Conservation (phyloP, 2,113 vertebrate species). For the Thalassoma bifasciatum region DNA sequence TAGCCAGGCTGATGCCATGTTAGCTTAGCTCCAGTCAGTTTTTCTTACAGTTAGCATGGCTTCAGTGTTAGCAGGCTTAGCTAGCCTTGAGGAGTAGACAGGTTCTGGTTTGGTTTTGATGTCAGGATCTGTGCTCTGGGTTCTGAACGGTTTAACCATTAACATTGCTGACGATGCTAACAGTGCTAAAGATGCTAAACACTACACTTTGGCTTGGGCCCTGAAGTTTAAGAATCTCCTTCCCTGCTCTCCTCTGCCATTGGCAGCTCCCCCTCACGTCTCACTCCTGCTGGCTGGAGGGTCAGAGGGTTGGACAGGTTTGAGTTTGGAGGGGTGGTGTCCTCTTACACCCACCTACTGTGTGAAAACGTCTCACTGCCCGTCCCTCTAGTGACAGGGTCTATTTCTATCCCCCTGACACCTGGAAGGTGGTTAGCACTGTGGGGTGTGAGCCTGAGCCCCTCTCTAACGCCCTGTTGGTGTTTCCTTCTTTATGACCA, state of each 20-base stretch:
- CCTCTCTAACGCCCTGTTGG: background rate
- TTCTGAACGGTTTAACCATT: background rate
- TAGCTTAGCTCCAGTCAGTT: too few species aligned
- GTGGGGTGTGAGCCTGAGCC: conserved; percentile 10
- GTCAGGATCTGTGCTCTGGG: background rate
- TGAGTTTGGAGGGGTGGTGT: conserved; percentile 25
- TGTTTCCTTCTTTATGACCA: conserved; percentile 8
- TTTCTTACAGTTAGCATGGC: too few species aligned
- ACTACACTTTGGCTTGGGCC: too few species aligned
- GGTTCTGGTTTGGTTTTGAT: background rate
- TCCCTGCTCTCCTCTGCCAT: conserved; percentile 14
- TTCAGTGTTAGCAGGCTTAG: too few species aligned
- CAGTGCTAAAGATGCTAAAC: too few species aligned
- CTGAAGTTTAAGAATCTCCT: conserved; percentile 18
- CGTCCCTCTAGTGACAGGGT: conserved; percentile 51
- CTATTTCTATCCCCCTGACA: conserved; percentile 64
- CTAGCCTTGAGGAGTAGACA: too few species aligned
- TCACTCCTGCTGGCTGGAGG: conserved; percentile 23
- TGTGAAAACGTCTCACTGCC: conserved; percentile 53
- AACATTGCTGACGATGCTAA: background rate
- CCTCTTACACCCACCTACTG: conserved; percentile 60
- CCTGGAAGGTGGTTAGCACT: conserved; percentile 52
- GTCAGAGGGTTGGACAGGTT: background rate
- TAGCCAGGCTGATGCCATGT: too few species aligned
- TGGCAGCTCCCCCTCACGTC: conserved; percentile 4